phyloP scores from a whole-genome alignment of 2,888 invertebrate genomes.

The Psylliodes chrysocephalus region DNA sequence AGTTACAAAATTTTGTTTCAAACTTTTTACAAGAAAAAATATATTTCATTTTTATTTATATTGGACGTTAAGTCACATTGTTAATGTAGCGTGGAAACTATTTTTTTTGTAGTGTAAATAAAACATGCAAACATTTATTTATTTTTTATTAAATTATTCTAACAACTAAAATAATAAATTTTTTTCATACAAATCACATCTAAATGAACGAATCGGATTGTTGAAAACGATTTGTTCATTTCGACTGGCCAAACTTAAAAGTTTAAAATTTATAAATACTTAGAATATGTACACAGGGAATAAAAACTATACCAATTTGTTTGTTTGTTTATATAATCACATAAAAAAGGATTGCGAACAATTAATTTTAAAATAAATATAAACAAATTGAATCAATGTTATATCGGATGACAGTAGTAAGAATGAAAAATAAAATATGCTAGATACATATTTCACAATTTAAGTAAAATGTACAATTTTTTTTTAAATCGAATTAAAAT shows the following conservation, averaged over 20 bases:
- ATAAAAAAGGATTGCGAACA: constrained; percentile 20
- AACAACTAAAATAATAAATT: constrained; percentile 39
- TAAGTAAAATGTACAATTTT: too few species aligned
- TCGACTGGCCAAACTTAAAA: constrained; percentile 20
- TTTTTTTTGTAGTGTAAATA: constrained; percentile 11
- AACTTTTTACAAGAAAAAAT: not conserved
- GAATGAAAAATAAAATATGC: not conserved
- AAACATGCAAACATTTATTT: constrained; percentile 3
- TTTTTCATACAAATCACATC: constrained; percentile 24
- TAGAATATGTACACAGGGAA: constrained; percentile 38
- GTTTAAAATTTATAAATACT: constrained; percentile 32
- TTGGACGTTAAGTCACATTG: not conserved
- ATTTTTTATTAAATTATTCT: constrained; percentile 40
- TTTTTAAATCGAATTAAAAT: too few species aligned
- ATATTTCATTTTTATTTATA: not conserved
- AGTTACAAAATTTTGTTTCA: not conserved
- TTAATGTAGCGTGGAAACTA: not conserved
- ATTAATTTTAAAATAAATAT: constrained; percentile 1
- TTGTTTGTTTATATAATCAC: constrained; percentile 26
- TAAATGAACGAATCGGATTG: constrained; percentile 9
- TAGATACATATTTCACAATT: too few species aligned
- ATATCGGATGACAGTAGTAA: not conserved
- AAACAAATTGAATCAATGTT: not conserved
- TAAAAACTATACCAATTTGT: constrained; percentile 34
- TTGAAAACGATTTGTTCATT: constrained; percentile 14